Evolutionary conservation across 2,797 vertebrate species (phyloP).

Genomic region (Ctenopoma kingsleyae): DNA sequence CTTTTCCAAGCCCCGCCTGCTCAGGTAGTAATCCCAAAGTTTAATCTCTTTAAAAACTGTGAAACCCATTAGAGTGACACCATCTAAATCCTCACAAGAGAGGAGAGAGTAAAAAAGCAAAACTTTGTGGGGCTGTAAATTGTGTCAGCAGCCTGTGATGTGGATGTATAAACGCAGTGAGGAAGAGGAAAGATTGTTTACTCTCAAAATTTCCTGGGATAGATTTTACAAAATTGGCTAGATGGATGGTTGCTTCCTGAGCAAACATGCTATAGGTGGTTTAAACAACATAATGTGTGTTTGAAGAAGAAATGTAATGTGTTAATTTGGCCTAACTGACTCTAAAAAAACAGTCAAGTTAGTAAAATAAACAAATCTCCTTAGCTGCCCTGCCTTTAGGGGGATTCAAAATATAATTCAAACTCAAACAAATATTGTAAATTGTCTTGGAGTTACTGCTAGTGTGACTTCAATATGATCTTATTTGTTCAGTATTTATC

Average conservation of each 20-base stretch:
- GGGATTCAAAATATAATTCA: conserved; percentile 63
- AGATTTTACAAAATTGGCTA: conserved; percentile 63
- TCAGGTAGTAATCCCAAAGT: conserved; percentile 86
- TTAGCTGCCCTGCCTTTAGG: conserved; percentile 61
- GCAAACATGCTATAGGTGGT: conserved; percentile 69
- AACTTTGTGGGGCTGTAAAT: conserved; percentile 51
- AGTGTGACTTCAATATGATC: background rate
- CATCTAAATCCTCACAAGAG: conserved; percentile 75
- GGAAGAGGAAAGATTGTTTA: conserved; percentile 65
- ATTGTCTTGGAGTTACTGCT: conserved; percentile 3
- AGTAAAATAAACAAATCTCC: conserved; percentile 78
- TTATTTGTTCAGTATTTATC: conserved; percentile 20
- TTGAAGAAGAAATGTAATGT: conserved; percentile 72
- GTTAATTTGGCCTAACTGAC: conserved; percentile 75
- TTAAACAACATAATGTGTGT: conserved; percentile 76
- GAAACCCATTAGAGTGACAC: conserved; percentile 87
- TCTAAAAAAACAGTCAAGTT: conserved; percentile 71
- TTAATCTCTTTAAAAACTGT: conserved; percentile 87
- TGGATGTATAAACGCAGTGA: conserved; percentile 49
- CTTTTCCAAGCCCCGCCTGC: conserved; percentile 81
- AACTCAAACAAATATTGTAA: conserved; percentile 66
- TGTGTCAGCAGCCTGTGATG: conserved; percentile 58
- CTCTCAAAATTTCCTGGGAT: conserved; percentile 71
- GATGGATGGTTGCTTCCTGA: conserved; percentile 64
- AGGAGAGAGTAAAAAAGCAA: conserved; percentile 19